A percentile compares a stretch with the other conserved stretches of the same genome.
Evolutionary conservation across 2,797 vertebrate genomes (phyloP).

Genomic region (Alfaro cultratus): DNA sequence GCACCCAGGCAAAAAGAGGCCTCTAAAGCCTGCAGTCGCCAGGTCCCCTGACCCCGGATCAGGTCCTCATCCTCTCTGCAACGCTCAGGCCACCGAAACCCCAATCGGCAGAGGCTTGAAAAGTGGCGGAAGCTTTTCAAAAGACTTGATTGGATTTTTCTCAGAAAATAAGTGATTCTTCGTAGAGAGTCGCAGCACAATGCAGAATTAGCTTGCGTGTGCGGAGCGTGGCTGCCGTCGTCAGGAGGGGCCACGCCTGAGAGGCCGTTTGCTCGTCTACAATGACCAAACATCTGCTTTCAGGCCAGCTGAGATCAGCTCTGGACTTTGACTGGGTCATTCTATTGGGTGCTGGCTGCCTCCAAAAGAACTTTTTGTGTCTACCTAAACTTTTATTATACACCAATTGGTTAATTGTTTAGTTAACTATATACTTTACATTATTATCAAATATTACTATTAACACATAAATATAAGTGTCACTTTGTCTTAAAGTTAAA

Average conservation of each 20-base stretch:
- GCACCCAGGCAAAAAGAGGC: conserved; percentile 57
- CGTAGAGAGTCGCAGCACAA: not conserved
- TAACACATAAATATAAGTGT: too few relatives aligned
- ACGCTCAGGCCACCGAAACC: conserved; percentile 18
- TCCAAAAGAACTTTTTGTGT: not conserved
- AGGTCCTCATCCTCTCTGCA: conserved; percentile 43
- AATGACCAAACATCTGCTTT: not conserved
- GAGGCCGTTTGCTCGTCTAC: not conserved
- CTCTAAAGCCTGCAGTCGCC: conserved; percentile 52
- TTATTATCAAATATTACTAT: too few relatives aligned
- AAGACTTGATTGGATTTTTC: conserved; percentile 55
- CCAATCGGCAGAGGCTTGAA: conserved; percentile 21
- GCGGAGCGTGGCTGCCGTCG: not conserved
- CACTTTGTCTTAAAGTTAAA: too few relatives aligned
- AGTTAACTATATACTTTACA: too few relatives aligned
- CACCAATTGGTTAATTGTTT: too few relatives aligned
- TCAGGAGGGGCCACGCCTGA: not conserved
- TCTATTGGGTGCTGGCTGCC: not conserved
- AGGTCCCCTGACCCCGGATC: conserved; percentile 62
- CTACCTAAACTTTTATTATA: too few relatives aligned
- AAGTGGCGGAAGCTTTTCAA: conserved; percentile 32
- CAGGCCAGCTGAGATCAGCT: not conserved
- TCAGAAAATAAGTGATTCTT: conserved; percentile 7
- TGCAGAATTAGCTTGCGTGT: not conserved
- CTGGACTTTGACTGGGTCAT: not conserved